A percentile compares a stretch with the other conserved stretches of the same genome.
These are phyloP conservation scores for Temnothorax rugatulus DNA, from an alignment of 2,888 invertebrate genomes.

Conservation along the genomic window DNA sequence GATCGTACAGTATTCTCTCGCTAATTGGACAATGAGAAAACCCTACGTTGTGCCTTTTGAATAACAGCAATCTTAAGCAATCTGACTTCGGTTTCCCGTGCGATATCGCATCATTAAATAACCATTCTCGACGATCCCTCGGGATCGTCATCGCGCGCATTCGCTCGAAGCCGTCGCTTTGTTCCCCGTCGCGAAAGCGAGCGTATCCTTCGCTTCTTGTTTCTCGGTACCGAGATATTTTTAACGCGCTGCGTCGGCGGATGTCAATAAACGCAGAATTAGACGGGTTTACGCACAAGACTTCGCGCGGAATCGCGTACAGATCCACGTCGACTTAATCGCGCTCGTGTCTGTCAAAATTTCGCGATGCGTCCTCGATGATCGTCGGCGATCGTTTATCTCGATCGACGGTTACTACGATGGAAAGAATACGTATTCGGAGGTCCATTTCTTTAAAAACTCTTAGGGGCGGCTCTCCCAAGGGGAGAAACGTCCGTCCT, in stretches of 20 bases:
- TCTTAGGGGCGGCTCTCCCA: not conserved
- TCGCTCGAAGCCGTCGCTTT: conserved; percentile 16
- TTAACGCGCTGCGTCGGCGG: conserved; percentile 23
- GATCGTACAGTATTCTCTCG: conserved; percentile 21
- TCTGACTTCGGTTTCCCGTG: conserved; percentile 37
- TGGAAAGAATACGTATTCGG: conserved; percentile 21
- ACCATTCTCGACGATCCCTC: not conserved
- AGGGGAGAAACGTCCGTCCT: not conserved
- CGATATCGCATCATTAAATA: not conserved
- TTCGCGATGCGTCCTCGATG: conserved; percentile 19
- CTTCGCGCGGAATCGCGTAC: conserved; percentile 65
- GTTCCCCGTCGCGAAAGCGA: conserved; percentile 23
- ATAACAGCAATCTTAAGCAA: conserved; percentile 39
- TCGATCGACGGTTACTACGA: conserved; percentile 19
- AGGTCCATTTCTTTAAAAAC: not conserved
- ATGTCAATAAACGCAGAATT: conserved; percentile 32
- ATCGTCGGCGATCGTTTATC: not conserved
- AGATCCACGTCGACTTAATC: conserved; percentile 47
- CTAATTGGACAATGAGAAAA: conserved; percentile 42
- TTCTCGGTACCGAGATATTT: conserved; percentile 37
- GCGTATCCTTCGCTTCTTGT: conserved; percentile 28
- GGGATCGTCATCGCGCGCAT: not conserved
- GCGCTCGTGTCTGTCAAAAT: conserved; percentile 23
- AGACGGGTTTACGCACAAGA: conserved; percentile 71
- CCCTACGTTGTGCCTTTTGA: conserved; percentile 55